Conservation (phyloP, 2,797 vertebrate species). For the Enteromius fasciolatus region DNA sequence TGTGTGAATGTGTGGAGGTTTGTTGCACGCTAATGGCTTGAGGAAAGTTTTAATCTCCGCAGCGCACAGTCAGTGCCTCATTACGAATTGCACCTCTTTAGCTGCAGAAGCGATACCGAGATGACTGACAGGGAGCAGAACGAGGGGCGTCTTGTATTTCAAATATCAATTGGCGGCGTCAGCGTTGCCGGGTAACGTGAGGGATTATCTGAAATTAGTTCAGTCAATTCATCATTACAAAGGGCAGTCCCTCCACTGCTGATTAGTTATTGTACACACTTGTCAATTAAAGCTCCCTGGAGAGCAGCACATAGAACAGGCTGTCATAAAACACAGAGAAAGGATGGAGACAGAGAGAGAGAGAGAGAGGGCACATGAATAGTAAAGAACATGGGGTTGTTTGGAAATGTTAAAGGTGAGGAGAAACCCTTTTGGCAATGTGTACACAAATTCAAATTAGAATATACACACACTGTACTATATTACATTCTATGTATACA, state of each 20-base stretch:
- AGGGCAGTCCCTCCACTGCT: conserved; percentile 74
- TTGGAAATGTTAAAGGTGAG: conserved; percentile 10
- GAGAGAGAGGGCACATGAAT: not conserved
- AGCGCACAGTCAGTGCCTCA: conserved; percentile 68
- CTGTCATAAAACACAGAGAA: conserved; percentile 43
- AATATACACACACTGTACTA: not conserved
- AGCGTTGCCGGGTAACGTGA: conserved; percentile 64
- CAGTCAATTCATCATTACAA: conserved; percentile 78
- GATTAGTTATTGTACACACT: conserved; percentile 80
- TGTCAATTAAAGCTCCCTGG: conserved; percentile 76
- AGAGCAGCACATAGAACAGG: conserved; percentile 57
- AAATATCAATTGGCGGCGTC: conserved; percentile 72
- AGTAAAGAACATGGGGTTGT: not conserved
- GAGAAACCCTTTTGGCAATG: not conserved
- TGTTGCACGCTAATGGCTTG: conserved; percentile 47
- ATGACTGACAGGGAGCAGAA: conserved; percentile 67
- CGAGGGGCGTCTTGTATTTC: conserved; percentile 66
- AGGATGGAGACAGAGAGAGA: conserved; percentile 2
- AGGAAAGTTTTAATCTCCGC: conserved; percentile 71
- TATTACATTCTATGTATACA: not conserved
- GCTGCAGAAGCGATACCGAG: conserved; percentile 49
- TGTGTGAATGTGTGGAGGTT: conserved; percentile 47
- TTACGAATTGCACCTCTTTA: conserved; percentile 59
- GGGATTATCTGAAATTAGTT: conserved; percentile 81
- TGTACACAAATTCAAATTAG: not conserved